Evolutionary conservation across 1,140 invertebrate genomes (phyloP).

Genomic region (Meloidogyne exigua): DNA sequence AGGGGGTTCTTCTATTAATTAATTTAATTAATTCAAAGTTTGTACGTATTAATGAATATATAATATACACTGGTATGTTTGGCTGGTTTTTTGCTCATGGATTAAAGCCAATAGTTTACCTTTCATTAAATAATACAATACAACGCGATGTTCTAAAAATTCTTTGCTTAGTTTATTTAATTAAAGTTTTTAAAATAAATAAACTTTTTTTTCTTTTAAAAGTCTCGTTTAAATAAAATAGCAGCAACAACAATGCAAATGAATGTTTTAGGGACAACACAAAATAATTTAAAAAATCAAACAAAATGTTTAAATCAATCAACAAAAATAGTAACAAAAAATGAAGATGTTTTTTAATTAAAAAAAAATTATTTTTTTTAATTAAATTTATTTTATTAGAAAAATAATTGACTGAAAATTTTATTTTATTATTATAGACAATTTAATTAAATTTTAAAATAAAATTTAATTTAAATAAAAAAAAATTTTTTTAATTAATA

Average conservation of each 20-base stretch:
- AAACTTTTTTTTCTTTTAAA: not conserved
- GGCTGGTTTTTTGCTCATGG: slow-evolving; percentile 12
- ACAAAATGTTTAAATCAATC: too few species aligned
- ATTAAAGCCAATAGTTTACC: slow-evolving; percentile 21
- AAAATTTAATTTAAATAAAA: too few species aligned
- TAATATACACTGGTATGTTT: not conserved
- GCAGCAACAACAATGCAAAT: not conserved
- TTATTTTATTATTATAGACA: too few species aligned
- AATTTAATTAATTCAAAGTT: not conserved
- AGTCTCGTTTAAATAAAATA: not conserved
- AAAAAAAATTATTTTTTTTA: too few species aligned
- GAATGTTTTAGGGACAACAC: not conserved
- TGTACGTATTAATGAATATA: slow-evolving; percentile 7
- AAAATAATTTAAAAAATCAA: not conserved
- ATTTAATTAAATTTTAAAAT: too few species aligned
- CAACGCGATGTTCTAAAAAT: slow-evolving; percentile 25
- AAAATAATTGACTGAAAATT: too few species aligned
- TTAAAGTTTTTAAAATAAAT: too few species aligned
- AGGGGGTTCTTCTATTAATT: too few species aligned
- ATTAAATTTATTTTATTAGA: too few species aligned
- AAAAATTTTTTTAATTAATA: too few species aligned
- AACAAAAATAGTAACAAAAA: too few species aligned
- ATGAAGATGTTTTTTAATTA: too few species aligned
- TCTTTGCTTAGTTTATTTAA: not conserved
- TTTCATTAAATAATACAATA: slow-evolving; percentile 21